Evolutionary conservation across 64 coral and sea anemone species (phyloP).

Genomic region (Cladopsammia gracilis): DNA sequence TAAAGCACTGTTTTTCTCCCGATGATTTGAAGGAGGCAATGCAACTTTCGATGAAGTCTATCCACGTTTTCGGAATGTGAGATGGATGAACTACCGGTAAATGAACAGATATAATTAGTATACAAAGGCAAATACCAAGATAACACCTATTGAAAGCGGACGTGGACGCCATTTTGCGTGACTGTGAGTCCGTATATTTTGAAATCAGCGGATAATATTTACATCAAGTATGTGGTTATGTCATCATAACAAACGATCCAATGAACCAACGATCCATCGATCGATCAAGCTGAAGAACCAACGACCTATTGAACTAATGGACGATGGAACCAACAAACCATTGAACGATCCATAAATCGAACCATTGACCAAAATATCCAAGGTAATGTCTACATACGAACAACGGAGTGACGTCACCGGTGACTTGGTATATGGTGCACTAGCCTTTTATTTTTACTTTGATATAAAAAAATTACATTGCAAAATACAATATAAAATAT

Average conservation of each 20-base stretch:
- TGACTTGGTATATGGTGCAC: not conserved
- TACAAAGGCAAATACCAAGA: slow-evolving; percentile 8
- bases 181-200: slow-evolving; percentile 1
- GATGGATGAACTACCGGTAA: slow-evolving; percentile 26
- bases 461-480: no score
- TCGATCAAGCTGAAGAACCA: not conserved
- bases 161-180: slow-evolving; percentile 11
- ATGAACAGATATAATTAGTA: slow-evolving; percentile 3
- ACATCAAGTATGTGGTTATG: slow-evolving; percentile 26
- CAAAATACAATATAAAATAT: no score
- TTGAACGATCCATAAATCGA: not conserved
- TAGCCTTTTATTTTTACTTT: no score
- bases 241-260: slow-evolving; percentile 15
- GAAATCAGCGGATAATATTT: slow-evolving; percentile 6
- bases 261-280: not conserved
- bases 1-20: not conserved
- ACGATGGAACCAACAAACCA: not conserved
- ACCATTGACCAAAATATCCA: not conserved
- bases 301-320: not conserved
- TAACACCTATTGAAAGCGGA: not conserved
- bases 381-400: no score
- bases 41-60: slow-evolving; percentile 21
- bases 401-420: slow-evolving; percentile 2
- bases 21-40: slow-evolving; percentile 23
- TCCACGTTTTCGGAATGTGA: slow-evolving; percentile 18